Evolutionary conservation across 2,113 vertebrate genomes (phyloP).

Genomic region (Siniperca chuatsi): DNA sequence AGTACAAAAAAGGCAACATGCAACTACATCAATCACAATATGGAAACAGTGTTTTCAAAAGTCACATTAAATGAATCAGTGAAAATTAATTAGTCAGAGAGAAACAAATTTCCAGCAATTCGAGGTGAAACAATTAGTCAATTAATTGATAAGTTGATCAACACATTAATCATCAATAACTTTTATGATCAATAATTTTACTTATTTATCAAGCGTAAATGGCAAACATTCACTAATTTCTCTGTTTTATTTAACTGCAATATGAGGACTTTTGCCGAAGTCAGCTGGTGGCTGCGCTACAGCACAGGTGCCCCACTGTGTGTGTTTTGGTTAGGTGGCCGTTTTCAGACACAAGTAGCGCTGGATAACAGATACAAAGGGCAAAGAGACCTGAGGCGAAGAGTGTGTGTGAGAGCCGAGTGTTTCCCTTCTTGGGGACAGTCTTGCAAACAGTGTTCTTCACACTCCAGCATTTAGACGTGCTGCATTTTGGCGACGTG

Average conservation of each 20-base stretch:
- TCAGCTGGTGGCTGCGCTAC: conserved; percentile 40
- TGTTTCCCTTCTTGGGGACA: conserved; percentile 31
- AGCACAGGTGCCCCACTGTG: conserved; percentile 42
- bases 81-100: too few relatives aligned
- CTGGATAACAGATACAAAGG: conserved; percentile 39
- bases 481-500: conserved; percentile 43
- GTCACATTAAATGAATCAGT: neutral
- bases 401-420: conserved; percentile 19
- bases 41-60: neutral
- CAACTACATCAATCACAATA: too few relatives aligned
- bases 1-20: too few relatives aligned
- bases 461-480: conserved; percentile 41
- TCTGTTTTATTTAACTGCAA: neutral
- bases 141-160: neutral
- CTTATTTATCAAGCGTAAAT: neutral
- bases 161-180: neutral
- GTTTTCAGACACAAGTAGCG: conserved; percentile 39
- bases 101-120: too few relatives aligned
- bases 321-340: conserved; percentile 55
- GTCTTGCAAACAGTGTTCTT: conserved; percentile 35
- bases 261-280: neutral
- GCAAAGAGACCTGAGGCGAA: conserved; percentile 24
- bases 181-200: neutral
- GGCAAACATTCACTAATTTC: neutral
- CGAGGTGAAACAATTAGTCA: too few relatives aligned